Evolutionary conservation across 2,797 vertebrate species (phyloP), one percentile per base, ranked within the genome.

Genomic region (Halcyon smyrnensis): DNA sequence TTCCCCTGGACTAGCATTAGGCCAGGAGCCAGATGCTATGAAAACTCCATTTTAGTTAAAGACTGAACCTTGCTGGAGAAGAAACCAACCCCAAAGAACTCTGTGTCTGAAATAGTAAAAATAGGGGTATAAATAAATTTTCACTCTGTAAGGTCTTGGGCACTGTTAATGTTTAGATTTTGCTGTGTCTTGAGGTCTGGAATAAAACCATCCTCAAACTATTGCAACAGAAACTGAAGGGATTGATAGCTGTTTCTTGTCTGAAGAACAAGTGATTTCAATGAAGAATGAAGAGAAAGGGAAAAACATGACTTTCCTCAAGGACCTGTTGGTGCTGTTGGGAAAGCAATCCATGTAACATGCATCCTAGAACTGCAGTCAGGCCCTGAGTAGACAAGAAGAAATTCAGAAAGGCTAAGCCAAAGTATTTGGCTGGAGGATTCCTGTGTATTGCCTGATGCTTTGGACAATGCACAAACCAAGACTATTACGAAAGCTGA

Each of bases 331-430:
- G 36, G 18, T 1, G 1, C 9, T 67, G 6, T 32, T 12, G 17
- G 11, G 19, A 91, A 5, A 77, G 3, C 23, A 63, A 87, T 11
- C 5, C 4, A 0, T 37, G 17, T 7, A 57, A 62, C 13, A 62
- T 0, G 0, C 4, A 48, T 19, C 14, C 46, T 82, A 56, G 48
- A 28, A 21, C 39, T 0, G 0, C 0, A 2, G 11, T 8, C 25
- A 57, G 0, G 0, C 51, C 60, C 18, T 25, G 10, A 56, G 45
- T n/a, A 73, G 43, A 37, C 9, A 63, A 34, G 30, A 51, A 65
- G 15, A 17, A 87, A 37, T 71, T 70, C 2, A 8, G 76, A n/a
- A 74, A 71, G 25, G 2, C 14, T 23, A 56, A 64, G 36, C 7
- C 23, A 23, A 54, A n/a, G 9, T 1, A 1, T 12, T 43, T 62